These are phyloP conservation scores for Sterrhoptilus dennistouni DNA, from an alignment of 2,113 vertebrate genomes.

Conservation along the genomic window DNA sequence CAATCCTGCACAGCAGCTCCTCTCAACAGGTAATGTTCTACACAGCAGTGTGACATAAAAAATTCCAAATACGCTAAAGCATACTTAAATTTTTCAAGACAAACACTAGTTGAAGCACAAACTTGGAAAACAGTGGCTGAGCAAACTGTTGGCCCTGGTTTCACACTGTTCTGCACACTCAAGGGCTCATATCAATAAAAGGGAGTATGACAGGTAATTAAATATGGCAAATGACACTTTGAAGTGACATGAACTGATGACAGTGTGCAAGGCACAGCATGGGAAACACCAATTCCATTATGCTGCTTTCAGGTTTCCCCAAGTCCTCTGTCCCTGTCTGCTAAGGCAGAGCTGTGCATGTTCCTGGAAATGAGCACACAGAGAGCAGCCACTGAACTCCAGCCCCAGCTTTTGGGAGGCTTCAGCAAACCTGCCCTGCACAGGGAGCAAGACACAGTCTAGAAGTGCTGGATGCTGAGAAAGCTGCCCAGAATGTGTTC, in stretches of 20 bases:
- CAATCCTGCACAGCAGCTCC: background rate
- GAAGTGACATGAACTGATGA: background rate
- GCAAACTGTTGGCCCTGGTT: background rate
- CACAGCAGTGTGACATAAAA: background rate
- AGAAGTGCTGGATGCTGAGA: background rate
- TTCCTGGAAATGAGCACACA: background rate
- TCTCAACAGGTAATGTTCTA: background rate
- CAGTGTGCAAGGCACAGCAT: background rate
- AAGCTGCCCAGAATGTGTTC: background rate
- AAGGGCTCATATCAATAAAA: background rate
- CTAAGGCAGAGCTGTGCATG: rapidly evolving
- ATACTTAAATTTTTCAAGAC: background rate
- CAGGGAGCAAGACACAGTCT: background rate
- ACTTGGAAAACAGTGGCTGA: background rate
- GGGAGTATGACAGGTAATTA: background rate
- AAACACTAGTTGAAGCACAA: background rate
- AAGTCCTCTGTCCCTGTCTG: background rate
- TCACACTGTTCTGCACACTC: background rate
- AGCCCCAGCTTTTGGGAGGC: background rate
- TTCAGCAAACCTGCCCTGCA: background rate
- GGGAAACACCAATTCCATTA: background rate
- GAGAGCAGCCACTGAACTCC: background rate
- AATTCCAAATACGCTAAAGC: background rate
- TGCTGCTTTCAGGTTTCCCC: background rate
- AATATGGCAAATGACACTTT: background rate